A percentile compares a stretch with the other conserved stretches of the same genome.
These are phyloP conservation scores for Anoplophora glabripennis DNA, from an alignment of 1,140 invertebrate species.

Conservation along the genomic window DNA sequence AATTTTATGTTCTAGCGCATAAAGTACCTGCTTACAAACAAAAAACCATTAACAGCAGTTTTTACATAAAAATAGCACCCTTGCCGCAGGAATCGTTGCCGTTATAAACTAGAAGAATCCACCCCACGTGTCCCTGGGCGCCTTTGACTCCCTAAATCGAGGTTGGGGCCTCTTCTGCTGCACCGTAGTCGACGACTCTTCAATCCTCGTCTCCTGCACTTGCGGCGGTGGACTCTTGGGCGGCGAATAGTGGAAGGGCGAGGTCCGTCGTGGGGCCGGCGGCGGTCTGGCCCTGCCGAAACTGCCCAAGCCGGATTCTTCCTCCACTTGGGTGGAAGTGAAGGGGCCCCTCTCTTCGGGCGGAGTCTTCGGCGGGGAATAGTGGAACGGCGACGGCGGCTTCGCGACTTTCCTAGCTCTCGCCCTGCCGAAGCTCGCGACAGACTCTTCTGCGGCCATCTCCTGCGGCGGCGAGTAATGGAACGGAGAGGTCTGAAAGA, in stretches of 20 bases:
- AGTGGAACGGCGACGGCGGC: slow-evolving; percentile 22
- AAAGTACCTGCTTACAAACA: too few relatives aligned
- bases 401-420: neutral
- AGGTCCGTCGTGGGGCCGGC: neutral
- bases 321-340: too few relatives aligned
- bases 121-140: slow-evolving; percentile 29
- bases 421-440: neutral
- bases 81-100: too few relatives aligned
- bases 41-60: too few relatives aligned
- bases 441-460: neutral
- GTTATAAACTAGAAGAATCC: slow-evolving; percentile 24
- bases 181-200: slow-evolving; percentile 3
- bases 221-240: slow-evolving; percentile 16
- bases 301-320: neutral
- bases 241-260: slow-evolving; percentile 34
- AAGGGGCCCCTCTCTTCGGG: neutral
- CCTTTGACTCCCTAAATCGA: neutral
- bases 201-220: slow-evolving; percentile 10
- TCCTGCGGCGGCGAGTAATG: slow-evolving; percentile 13
- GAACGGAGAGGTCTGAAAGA: slow-evolving; percentile 6
- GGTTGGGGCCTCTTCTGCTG: slow-evolving; percentile 7
- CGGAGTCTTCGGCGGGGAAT: slow-evolving; percentile 14
- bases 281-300: neutral
- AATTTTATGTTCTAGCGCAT: too few relatives aligned
- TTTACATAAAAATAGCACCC: too few relatives aligned